Base-by-base conservation (phyloP, 2,888 invertebrate species). In the Mylabris sibirica region DNA sequence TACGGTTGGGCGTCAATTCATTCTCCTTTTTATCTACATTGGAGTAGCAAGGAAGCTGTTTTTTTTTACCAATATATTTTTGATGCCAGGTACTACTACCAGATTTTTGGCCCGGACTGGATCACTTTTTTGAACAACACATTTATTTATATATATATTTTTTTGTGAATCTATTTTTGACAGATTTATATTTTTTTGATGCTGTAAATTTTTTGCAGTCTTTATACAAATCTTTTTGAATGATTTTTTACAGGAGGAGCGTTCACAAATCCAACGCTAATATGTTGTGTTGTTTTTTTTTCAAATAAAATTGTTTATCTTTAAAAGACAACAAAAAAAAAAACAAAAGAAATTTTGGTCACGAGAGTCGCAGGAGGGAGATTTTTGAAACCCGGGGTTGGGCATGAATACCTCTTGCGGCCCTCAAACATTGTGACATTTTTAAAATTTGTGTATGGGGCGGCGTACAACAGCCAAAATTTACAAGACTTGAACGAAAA, bases 361-460 rank as follows among this genome's bases (percentile, higher is more conserved):
- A 81, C 79, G 79, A 77, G 84, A 79, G 83, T 78, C 81, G 84
- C 81, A 78, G 76, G 81, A 82, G 84, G 82, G 78, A 82, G 81
- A 76, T 84, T 85, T 85, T 85, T 85, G 83, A 82, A 82, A 84
- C 82, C 85, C 84, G 82, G 79, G 83, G 79, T 64, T 81, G 82
- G 84, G 84, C 81, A 79, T 76, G 79, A 20, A 80, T 77, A 79
- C 79, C 83, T 83, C 83, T 81, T 80, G 81, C 83, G 82, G 75
- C 81, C 80, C 85, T 84, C 84, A 84, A 85, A 86, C 90, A 89
- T 90, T 92, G 92, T 92, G 92, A 92, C 92, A 92, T 91, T 92
- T 92, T 92, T 92, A 63, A 6, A 87, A 88, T 90, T 91, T 92
- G 92, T 93, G 92, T 91, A 92, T 92, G 92, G 92, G 92, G 92